phyloP scores from a whole-genome alignment of 2,888 invertebrate genomes.

The Coelopa pilipes region DNA sequence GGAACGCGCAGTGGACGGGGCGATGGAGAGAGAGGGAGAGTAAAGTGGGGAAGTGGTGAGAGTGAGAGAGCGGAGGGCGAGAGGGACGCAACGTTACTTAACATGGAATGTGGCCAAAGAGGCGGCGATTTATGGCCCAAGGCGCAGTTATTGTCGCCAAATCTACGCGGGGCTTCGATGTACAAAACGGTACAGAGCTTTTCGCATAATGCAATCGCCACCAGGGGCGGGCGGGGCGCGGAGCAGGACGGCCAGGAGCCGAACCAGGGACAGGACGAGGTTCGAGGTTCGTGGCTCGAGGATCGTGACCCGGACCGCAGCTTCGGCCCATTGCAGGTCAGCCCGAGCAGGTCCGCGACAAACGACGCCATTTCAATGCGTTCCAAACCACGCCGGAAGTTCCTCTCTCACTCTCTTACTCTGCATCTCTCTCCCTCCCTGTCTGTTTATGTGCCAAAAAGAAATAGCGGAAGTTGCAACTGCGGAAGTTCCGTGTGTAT shows the following conservation, averaged over 20 bases:
- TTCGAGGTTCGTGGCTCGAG: no score
- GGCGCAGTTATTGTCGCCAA: slow-evolving; percentile 10
- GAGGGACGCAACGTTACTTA: slow-evolving; percentile 1
- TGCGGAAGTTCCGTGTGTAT: no score
- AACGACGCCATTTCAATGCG: not conserved
- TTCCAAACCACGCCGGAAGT: slow-evolving; percentile 16
- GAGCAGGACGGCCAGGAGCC: no score
- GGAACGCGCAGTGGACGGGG: no score
- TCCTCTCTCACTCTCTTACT: no score
- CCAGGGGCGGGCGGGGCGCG: not conserved
- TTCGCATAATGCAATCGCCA: slow-evolving; percentile 8
- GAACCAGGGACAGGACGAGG: no score
- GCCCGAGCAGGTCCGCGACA: not conserved
- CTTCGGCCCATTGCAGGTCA: not conserved
- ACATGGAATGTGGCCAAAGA: slow-evolving; percentile 20
- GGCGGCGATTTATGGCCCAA: not conserved
- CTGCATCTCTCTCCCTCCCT: no score
- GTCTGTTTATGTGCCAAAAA: no score
- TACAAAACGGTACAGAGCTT: slow-evolving; percentile 22
- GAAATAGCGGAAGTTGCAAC: no score
- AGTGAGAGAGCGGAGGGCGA: not conserved
- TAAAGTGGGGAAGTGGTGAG: not conserved
- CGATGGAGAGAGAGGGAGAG: not conserved
- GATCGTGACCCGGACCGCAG: not conserved
- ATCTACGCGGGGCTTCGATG: slow-evolving; percentile 8